These are phyloP conservation scores for Drosophila pectinifera DNA, from an alignment of 1,140 invertebrate genomes.

Conservation along the genomic window DNA sequence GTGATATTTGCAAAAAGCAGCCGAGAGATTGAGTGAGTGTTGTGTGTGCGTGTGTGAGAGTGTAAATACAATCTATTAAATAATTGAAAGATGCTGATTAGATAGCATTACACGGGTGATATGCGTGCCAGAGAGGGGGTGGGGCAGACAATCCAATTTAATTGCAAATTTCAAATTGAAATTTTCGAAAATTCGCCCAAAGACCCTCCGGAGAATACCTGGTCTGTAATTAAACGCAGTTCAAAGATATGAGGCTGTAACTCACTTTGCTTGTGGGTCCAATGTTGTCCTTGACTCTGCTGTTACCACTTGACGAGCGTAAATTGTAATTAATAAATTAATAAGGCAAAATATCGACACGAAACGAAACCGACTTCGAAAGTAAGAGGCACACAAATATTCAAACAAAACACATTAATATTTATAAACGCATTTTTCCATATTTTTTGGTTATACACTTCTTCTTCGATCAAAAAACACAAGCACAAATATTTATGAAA, in stretches of 20 bases:
- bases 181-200: slow-evolving; percentile 34
- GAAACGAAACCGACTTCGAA: slow-evolving; percentile 23
- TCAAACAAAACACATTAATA: slow-evolving; percentile 37
- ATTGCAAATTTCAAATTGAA: slow-evolving; percentile 53
- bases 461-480: slow-evolving; percentile 31
- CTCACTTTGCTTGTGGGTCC: slow-evolving; percentile 7
- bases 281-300: background rate
- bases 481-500: slow-evolving; percentile 35
- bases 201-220: slow-evolving; percentile 4
- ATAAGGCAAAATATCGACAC: slow-evolving; percentile 40
- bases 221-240: slow-evolving; percentile 19
- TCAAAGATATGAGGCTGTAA: slow-evolving; percentile 10
- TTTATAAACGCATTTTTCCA: slow-evolving; percentile 25
- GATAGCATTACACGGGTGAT: slow-evolving; percentile 20
- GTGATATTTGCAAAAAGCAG: slow-evolving; percentile 32
- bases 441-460: slow-evolving; percentile 19
- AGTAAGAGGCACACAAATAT: slow-evolving; percentile 33
- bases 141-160: slow-evolving; percentile 42
- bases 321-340: slow-evolving; percentile 34
- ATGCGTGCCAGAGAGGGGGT: background rate
- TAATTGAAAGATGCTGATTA: slow-evolving; percentile 56
- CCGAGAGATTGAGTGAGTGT: background rate
- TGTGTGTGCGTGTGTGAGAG: slow-evolving; percentile 3
- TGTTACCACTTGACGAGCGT: too few species aligned
- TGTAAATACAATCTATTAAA: slow-evolving; percentile 47